Base-by-base conservation (phyloP, 2,888 invertebrate genomes). In the Ceriagrion tenellum region DNA sequence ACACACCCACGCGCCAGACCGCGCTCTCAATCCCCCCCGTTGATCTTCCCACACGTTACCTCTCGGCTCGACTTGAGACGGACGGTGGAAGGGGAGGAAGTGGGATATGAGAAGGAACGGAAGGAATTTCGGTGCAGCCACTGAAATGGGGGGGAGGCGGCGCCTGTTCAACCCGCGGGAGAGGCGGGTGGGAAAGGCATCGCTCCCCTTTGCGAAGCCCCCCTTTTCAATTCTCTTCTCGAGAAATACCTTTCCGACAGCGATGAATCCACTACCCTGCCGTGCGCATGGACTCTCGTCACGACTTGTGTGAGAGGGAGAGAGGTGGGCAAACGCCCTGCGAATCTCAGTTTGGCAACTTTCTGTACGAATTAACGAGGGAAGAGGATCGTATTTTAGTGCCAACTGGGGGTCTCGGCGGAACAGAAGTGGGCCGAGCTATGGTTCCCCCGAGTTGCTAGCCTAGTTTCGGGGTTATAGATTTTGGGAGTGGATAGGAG, bases 201-300 rank as follows among this genome's bases (percentile, higher is more conserved):
- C n/a, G 69, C 69, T 23, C 26, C 69, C n/a, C n/a, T n/a, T 4
- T 20, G n/a, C 69, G 23, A 69, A n/a, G 69, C 26, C 69, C 35
- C 74, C 81, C 35, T 81, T 81, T 81, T 81, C 81, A 81, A 81
- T 81, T 30, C 81, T 16, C 81, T 69, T 35, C 69, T n/a, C 81
- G 35, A 81, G 81, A 35, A 81, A 81, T 81, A 81, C 81, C 81
- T 35, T 35, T 81, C 81, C 35, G 81, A 81, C 69, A 69, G 59
- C 59, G 59, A 59, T 69, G n/a, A 69, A 69, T 13, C 81, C 35
- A 81, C 30, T 30, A 26, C 81, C 81, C 18, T 13, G 30, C 69
- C 35, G 3, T 18, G 35, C 81, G 12, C 16, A 16, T 8, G 6
- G 10, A 0, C 69, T 20, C n/a, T 69, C 69, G 69, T 23, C 69